Conservation (phyloP, 2,888 invertebrate genomes). For the Cartodere bifasciata region DNA sequence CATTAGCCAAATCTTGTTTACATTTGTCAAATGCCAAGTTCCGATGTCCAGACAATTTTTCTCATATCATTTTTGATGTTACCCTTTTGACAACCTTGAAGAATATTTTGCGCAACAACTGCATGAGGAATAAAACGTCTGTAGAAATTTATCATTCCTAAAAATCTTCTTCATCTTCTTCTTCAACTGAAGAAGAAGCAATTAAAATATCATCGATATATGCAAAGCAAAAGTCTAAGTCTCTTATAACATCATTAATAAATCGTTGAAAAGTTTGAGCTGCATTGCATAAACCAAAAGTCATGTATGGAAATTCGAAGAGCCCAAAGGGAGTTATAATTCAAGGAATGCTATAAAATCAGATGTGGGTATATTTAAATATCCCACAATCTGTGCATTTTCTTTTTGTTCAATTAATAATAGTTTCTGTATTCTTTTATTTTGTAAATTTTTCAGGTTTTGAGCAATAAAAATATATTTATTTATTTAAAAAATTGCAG, state of each 20-base stretch:
- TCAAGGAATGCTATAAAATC: no score
- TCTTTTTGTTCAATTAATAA: no score
- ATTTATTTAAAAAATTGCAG: no score
- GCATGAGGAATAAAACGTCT: constrained; percentile 11
- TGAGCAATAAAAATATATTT: no score
- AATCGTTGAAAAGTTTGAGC: constrained; percentile 28
- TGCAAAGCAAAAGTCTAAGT: constrained; percentile 21
- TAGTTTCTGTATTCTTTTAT: no score
- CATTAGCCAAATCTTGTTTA: constrained; percentile 5
- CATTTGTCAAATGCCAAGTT: background rate
- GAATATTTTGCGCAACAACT: constrained; percentile 4
- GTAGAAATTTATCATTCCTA: constrained; percentile 12
- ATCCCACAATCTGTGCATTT: no score
- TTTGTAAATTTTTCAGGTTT: no score
- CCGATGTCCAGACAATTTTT: constrained; percentile 4
- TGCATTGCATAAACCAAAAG: constrained; percentile 26
- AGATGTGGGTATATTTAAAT: no score
- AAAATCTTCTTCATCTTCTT: constrained; percentile 17
- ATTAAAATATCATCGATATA: constrained; percentile 29
- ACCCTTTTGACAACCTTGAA: constrained; percentile 1
- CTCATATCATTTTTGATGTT: constrained; percentile 2
- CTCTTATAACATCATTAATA: constrained; percentile 21
- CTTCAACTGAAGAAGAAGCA: constrained; percentile 12
- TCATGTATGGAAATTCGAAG: constrained; percentile 26
- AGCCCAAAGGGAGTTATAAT: constrained; percentile 28